Percentiles rank a stretch among this genome's conserved stretches.
phyloP scores from a whole-genome alignment of 2,888 invertebrate species.

The Agonopterix heracliana region DNA sequence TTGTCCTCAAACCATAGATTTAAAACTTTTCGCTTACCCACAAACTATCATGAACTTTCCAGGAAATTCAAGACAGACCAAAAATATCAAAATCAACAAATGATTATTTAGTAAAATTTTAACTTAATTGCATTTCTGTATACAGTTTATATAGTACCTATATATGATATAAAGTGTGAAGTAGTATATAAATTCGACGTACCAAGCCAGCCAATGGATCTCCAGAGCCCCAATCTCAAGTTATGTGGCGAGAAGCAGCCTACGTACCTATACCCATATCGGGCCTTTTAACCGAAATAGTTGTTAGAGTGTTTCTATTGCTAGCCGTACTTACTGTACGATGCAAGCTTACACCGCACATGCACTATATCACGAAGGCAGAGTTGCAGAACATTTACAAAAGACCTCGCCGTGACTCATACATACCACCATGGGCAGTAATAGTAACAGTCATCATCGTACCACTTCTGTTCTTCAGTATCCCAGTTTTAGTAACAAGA shows the following conservation, averaged over 20 bases:
- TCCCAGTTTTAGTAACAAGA: slow-evolving; percentile 37
- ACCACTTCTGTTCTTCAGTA: slow-evolving; percentile 73
- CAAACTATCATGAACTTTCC: too few species aligned
- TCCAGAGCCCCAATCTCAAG: not conserved
- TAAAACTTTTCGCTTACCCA: too few species aligned
- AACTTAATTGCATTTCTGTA: too few species aligned
- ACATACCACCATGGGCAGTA: slow-evolving; percentile 78
- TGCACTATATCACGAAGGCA: slow-evolving; percentile 82
- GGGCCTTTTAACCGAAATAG: not conserved
- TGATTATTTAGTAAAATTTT: too few species aligned
- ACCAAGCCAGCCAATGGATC: not conserved
- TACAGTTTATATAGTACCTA: too few species aligned
- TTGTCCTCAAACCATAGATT: too few species aligned
- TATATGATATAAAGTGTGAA: too few species aligned
- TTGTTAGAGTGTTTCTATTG: slow-evolving; percentile 28
- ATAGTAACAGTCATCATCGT: slow-evolving; percentile 78
- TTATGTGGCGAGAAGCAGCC: slow-evolving; percentile 1
- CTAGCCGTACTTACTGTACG: slow-evolving; percentile 64
- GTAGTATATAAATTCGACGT: not conserved
- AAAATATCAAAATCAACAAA: too few species aligned
- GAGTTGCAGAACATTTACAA: slow-evolving; percentile 83
- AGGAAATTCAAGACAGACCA: too few species aligned
- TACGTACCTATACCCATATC: not conserved
- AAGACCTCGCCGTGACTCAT: slow-evolving; percentile 81
- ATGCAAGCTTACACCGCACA: slow-evolving; percentile 76